A percentile compares a stretch with the other conserved stretches of the same genome.
Evolutionary conservation across 2,797 vertebrate genomes (phyloP).

Genomic region (Tangara arthus): DNA sequence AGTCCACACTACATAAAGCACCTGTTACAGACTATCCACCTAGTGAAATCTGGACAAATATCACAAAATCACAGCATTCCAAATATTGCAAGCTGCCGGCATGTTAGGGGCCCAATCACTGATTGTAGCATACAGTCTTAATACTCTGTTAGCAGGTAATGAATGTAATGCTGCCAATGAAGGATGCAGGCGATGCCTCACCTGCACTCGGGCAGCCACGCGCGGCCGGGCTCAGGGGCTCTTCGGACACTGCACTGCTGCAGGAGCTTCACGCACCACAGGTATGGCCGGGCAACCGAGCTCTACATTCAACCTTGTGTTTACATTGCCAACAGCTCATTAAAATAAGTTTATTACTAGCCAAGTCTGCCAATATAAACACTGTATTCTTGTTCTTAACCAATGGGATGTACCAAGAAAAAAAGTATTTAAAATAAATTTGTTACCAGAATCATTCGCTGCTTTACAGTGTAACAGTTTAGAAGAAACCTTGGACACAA

Average conservation of each 20-base stretch:
- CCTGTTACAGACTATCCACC: background rate
- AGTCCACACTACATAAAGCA: background rate
- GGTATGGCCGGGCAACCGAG: background rate
- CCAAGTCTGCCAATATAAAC: conserved; percentile 45
- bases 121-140: accelerated
- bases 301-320: background rate
- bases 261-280: background rate
- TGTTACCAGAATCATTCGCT: background rate
- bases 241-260: accelerated
- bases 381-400: conserved; percentile 29
- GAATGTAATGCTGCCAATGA: accelerated
- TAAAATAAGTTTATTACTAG: conserved; percentile 34
- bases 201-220: background rate
- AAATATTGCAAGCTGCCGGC: background rate
- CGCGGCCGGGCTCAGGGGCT: accelerated
- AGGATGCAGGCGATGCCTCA: accelerated
- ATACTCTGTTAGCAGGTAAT: background rate
- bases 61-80: background rate
- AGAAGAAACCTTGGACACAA: background rate
- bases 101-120: background rate
- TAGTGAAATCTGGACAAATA: background rate
- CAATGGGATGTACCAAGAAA: background rate
- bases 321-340: conserved; percentile 3
- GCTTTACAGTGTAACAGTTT: background rate
- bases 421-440: background rate